Base-by-base conservation (phyloP, 2,888 invertebrate species). In the Pristionchus mayeri region DNA sequence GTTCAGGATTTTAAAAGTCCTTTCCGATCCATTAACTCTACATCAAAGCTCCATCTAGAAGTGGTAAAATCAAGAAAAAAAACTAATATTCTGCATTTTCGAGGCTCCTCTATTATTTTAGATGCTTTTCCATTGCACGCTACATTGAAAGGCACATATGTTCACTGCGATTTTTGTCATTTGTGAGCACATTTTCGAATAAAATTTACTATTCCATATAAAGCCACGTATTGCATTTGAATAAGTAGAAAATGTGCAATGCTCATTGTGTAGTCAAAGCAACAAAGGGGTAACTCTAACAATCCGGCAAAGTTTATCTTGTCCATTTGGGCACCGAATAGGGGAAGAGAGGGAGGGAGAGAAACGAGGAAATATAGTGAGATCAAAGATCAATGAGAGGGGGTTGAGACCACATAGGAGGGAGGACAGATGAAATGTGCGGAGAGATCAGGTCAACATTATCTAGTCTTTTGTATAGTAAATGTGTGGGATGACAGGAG, bases 301-400 rank as follows among this genome's bases (percentile, higher is more conserved):
- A 63, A 63, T 63, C 63, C 44, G 75, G 44, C 44, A 75, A 44
- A 75, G 44, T 75, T 75, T 75, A 75, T 75, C 37, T 67, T 67
- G 34, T 37, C 34, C 37, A 67, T 30, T 63, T 27, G 30, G 30
- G 63, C 63, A 63, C 63, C 63, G 63, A 27, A 34, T 11, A 63
- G 21, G 34, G 63, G 13, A 63, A 34, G 21, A 63, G 34, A 57
- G 24, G 57, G 63, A 63, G 21, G 30, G 3, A 34, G 21, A 34
- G 44, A 13, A 44, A 44, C 16, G 34, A 34, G 63, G 34, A 30
- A 63, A 34, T 34, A 63, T 34, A 21, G 11, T 34, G 63, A 63
- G 21, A 63, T 30, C 30, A 44, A 75, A 37, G 63, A 27, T 21
- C 60, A 63, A 27, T 27, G 34, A 27, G 11, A 0, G 13, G 63